phyloP scores from a whole-genome alignment of 1,140 invertebrate genomes.

The Globodera ellingtonae region DNA sequence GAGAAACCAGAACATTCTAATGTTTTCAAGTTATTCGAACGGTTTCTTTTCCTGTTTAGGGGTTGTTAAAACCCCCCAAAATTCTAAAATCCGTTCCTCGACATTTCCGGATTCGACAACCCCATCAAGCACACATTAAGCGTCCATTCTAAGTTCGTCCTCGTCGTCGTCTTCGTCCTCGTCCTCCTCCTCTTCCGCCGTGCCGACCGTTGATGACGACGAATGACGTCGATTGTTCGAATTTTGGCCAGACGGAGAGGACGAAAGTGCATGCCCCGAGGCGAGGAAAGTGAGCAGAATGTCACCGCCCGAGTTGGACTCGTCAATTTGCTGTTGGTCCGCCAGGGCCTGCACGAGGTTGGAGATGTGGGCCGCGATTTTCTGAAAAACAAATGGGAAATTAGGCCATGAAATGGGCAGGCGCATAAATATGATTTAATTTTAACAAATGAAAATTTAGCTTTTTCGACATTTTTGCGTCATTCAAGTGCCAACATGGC shows the following conservation, averaged over 20 bases:
- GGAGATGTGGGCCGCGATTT: conserved; percentile 22
- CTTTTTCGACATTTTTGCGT: no score
- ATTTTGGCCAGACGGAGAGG: neutral
- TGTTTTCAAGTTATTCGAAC: no score
- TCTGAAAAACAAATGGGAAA: neutral
- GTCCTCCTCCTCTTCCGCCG: conserved; percentile 13
- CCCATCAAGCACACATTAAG: neutral
- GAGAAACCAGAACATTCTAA: no score
- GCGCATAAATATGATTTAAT: no score
- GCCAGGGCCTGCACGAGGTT: conserved; percentile 20
- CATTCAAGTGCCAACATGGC: neutral
- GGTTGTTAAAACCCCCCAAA: no score
- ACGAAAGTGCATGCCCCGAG: neutral
- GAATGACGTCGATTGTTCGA: conserved; percentile 1
- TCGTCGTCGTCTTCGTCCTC: neutral
- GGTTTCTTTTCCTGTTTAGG: no score
- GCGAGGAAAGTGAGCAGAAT: conserved; percentile 24
- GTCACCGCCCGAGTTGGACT: conserved; percentile 6
- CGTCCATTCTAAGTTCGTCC: neutral
- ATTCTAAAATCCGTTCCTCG: neutral
- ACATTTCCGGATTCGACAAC: neutral
- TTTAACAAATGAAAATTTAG: no score
- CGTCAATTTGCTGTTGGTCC: conserved; percentile 19
- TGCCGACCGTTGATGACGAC: neutral
- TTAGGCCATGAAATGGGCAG: neutral